phyloP scores from a whole-genome alignment of 2,113 vertebrate genomes.

The Ailuropoda melanoleuca region DNA sequence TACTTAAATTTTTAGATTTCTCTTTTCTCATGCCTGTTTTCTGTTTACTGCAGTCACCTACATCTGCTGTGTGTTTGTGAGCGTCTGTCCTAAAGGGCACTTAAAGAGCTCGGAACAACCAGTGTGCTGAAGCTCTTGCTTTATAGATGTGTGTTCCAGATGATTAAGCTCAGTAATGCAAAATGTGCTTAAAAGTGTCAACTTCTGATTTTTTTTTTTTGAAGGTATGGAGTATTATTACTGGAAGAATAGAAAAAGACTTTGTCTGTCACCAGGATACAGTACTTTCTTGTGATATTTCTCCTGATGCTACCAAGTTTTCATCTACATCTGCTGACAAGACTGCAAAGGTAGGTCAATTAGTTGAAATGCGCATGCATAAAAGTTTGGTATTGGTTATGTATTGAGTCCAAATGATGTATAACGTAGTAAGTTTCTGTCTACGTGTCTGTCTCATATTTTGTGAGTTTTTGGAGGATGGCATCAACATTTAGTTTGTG shows the following conservation, averaged over 20 bases:
- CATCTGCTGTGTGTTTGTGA: neutral
- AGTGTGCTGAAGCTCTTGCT: neutral
- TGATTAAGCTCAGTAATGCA: neutral
- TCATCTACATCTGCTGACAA: constrained; percentile 94
- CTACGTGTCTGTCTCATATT: neutral
- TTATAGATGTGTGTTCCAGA: neutral
- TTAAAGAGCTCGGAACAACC: neutral
- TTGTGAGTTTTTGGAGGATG: constrained; percentile 1
- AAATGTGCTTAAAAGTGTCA: neutral
- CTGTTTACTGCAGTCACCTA: neutral
- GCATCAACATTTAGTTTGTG: neutral
- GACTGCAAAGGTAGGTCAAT: constrained; percentile 92
- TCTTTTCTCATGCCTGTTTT: neutral
- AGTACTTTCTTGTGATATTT: constrained; percentile 93
- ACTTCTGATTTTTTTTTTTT: constrained; percentile 22
- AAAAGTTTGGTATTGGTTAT: neutral
- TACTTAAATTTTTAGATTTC: neutral
- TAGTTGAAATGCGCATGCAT: neutral
- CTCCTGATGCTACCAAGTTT: constrained; percentile 88
- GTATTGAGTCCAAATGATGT: neutral
- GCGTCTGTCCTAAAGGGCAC: neutral
- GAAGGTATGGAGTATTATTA: constrained; percentile 91
- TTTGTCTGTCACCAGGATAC: constrained; percentile 90
- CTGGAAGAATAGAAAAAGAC: constrained; percentile 87
- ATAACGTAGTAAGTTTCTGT: neutral